These are phyloP conservation scores for Leptatherina wallacei DNA, from an alignment of 2,797 vertebrate genomes.

Conservation along the genomic window DNA sequence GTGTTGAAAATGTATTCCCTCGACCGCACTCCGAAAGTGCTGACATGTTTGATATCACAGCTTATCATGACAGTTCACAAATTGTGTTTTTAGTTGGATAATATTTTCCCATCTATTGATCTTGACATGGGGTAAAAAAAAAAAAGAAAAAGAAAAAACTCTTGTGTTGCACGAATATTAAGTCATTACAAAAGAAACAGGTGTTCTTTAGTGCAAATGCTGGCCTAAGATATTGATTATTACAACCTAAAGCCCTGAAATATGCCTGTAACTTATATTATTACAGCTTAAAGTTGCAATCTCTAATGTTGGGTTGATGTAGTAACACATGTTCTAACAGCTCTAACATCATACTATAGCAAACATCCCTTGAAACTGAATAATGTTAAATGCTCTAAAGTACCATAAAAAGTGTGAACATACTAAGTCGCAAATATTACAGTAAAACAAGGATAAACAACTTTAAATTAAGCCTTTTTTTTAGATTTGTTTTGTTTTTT, in stretches of 20 bases:
- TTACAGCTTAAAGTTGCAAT: slow-evolving; percentile 8
- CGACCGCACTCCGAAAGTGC: neutral
- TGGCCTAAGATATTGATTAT: slow-evolving; percentile 23
- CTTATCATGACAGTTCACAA: neutral
- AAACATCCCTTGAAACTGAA: neutral
- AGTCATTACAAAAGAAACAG: slow-evolving; percentile 4
- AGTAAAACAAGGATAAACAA: slow-evolving; percentile 8
- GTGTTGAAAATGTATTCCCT: neutral
- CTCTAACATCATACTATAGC: neutral
- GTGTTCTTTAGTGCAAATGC: neutral
- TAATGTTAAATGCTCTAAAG: neutral
- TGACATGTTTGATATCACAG: neutral
- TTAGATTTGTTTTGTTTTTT: neutral
- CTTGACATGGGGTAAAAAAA: neutral
- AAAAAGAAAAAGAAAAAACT: slow-evolving; percentile 24
- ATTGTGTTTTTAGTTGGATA: slow-evolving; percentile 5
- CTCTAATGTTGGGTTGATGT: slow-evolving; percentile 3
- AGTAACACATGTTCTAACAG: neutral
- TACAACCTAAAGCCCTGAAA: neutral
- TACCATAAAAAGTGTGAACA: slow-evolving; percentile 2
- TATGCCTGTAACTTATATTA: neutral
- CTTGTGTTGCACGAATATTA: slow-evolving; percentile 19
- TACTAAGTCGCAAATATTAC: neutral
- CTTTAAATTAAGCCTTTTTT: slow-evolving; percentile 6
- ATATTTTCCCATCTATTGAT: slow-evolving; percentile 12